A percentile compares a stretch with the other conserved stretches of the same genome.
These are phyloP conservation scores for Dermochelys coriacea DNA, from an alignment of 2,797 vertebrate species.

Conservation along the genomic window DNA sequence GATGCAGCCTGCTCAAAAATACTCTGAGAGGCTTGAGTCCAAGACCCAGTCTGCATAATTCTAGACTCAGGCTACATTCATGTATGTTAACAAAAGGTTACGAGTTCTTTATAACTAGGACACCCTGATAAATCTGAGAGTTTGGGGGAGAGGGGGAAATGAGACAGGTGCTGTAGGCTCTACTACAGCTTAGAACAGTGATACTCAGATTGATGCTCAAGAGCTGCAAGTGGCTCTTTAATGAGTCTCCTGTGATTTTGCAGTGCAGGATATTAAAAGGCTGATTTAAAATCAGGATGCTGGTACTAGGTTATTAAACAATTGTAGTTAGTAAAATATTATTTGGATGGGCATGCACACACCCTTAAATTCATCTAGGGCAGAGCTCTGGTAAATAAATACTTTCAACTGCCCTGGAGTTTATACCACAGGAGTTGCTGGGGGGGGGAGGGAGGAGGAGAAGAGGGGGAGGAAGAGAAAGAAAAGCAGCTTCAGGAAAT, in stretches of 20 bases:
- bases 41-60: background rate
- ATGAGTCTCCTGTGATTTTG: background rate
- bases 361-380: too few relatives aligned
- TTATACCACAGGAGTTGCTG: too few relatives aligned
- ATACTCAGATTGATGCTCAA: background rate
- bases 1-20: background rate
- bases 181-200: background rate
- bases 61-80: too few relatives aligned
- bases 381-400: too few relatives aligned
- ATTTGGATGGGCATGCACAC: too few relatives aligned
- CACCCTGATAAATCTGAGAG: background rate
- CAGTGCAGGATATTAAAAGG: background rate
- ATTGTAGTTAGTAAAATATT: too few relatives aligned
- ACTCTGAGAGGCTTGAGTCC: background rate
- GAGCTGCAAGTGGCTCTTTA: background rate
- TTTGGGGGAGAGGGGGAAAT: too few relatives aligned
- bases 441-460: too few relatives aligned
- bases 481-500: too few relatives aligned
- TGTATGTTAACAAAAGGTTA: background rate
- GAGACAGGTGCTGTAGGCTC: background rate
- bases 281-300: background rate
- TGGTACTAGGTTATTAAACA: too few relatives aligned
- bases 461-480: too few relatives aligned
- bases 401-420: too few relatives aligned
- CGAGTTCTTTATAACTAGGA: background rate